These are phyloP conservation scores for Stegostoma tigrinum DNA, from an alignment of 2,113 vertebrate species.

Conservation along the genomic window DNA sequence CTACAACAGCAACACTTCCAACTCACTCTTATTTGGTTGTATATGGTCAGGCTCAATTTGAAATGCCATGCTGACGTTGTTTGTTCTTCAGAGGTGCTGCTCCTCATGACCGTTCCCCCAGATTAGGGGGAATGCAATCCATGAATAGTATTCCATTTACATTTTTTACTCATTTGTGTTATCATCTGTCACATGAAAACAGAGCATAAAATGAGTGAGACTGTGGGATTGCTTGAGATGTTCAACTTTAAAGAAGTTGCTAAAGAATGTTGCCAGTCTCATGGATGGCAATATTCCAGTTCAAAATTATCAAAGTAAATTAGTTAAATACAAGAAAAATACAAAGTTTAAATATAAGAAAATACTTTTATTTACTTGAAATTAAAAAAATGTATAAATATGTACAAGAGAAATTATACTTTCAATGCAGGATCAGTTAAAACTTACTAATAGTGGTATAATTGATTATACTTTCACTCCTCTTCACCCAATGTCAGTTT, in stretches of 20 bases:
- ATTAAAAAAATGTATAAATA: neutral
- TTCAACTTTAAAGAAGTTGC: neutral
- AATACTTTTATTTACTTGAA: neutral
- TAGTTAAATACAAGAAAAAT: too few relatives aligned
- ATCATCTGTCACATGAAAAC: neutral
- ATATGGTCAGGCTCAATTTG: neutral
- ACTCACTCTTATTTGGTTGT: too few relatives aligned
- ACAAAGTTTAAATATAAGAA: neutral
- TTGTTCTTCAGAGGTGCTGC: neutral
- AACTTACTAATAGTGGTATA: neutral
- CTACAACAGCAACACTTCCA: too few relatives aligned
- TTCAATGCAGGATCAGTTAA: neutral
- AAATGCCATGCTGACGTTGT: neutral
- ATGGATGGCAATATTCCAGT: neutral
- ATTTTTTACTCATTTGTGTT: neutral
- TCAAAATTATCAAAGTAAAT: neutral
- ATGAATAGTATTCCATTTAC: neutral
- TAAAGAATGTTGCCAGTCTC: neutral
- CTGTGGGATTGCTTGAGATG: neutral
- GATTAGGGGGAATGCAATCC: neutral
- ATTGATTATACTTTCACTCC: neutral
- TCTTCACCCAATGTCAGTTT: neutral
- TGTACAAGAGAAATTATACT: neutral
- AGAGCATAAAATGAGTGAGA: neutral
- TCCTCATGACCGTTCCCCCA: neutral